Evolutionary conservation across 2,797 vertebrate species (phyloP), one percentile per base, ranked within the genome.

Genomic region (Prionace glauca): DNA sequence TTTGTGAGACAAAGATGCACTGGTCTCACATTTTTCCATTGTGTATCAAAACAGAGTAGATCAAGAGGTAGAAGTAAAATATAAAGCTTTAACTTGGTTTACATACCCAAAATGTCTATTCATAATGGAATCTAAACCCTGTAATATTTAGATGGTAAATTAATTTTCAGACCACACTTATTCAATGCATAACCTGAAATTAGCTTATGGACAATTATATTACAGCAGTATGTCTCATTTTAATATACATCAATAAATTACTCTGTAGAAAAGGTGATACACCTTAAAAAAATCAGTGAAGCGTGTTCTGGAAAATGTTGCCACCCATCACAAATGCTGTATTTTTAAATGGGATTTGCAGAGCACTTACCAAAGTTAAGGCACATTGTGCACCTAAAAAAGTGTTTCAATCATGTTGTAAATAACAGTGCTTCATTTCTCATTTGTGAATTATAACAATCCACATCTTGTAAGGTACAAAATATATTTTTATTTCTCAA

Each of bases 261-360:
- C 41, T 14, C 41, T 94, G 67, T 41, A 24, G 41, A 94, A 94
- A 74, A 74, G 62, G 56, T 91, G 88, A 65, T 67, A 2, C 32
- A 94, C 71, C 41, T 56, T 26, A 94, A 94, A 94, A 94, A 41
- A 45, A 32, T 72, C 67, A 50, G 69, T 56, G 26, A 41, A 93
- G 22, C 24, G 67, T 26, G 91, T 71, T 94, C 65, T 94, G 41
- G 41, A 74, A 91, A 94, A 72, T 2, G 41, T 74, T 0, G 69
- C 14, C 29, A 74, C 93, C 93, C 36, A 94, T 72, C 69, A 94
- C 69, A 9, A 41, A 94, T 41, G 36, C 36, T 16, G n/a, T 50
- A 94, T 94, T 94, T 74, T 94, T 50, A 94, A 94, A 50, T 94
- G 36, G 36, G 71, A 94, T 74, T 94, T 94, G 36, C 67, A 71